phyloP scores from a whole-genome alignment of 2,113 vertebrate genomes.

The Dunckerocampus dactyliophorus region DNA sequence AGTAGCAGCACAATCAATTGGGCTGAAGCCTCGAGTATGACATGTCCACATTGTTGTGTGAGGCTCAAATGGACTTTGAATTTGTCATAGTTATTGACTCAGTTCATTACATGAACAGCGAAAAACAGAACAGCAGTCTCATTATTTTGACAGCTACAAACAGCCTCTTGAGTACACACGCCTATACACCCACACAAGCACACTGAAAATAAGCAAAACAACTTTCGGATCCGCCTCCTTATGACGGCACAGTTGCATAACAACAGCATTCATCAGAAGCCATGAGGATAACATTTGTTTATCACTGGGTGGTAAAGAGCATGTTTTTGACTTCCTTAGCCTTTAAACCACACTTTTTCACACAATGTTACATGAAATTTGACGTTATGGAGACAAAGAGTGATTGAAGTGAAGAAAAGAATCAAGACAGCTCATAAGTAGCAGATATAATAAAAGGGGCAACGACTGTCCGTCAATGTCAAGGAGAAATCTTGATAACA shows the following conservation, averaged over 20 bases:
- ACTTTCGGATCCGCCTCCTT: slow-evolving; percentile 21
- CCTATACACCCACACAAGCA: slow-evolving; percentile 3
- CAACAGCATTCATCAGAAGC: slow-evolving; percentile 28
- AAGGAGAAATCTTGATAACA: slow-evolving; percentile 23
- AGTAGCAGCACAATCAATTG: slow-evolving; percentile 48
- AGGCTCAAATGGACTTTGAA: slow-evolving; percentile 34
- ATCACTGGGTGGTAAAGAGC: no score
- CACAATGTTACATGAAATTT: no score
- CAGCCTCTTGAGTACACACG: slow-evolving; percentile 4
- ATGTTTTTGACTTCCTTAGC: no score
- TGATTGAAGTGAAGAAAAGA: slow-evolving; percentile 22
- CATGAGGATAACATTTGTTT: slow-evolving; percentile 6
- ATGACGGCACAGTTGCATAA: slow-evolving; percentile 8
- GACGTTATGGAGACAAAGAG: slow-evolving; percentile 12
- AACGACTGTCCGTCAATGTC: slow-evolving; percentile 25
- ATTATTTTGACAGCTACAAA: slow-evolving; percentile 63
- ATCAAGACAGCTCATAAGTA: slow-evolving; percentile 21
- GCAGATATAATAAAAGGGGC: slow-evolving; percentile 16
- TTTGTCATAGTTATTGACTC: slow-evolving; percentile 53
- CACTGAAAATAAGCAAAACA: slow-evolving; percentile 12
- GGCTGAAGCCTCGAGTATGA: slow-evolving; percentile 31
- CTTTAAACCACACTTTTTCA: no score
- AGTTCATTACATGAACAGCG: slow-evolving; percentile 42
- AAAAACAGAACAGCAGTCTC: slow-evolving; percentile 49
- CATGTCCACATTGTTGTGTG: slow-evolving; percentile 28